Base-by-base conservation (phyloP, 1,140 invertebrate genomes). In the Drosophila sturtevanti region DNA sequence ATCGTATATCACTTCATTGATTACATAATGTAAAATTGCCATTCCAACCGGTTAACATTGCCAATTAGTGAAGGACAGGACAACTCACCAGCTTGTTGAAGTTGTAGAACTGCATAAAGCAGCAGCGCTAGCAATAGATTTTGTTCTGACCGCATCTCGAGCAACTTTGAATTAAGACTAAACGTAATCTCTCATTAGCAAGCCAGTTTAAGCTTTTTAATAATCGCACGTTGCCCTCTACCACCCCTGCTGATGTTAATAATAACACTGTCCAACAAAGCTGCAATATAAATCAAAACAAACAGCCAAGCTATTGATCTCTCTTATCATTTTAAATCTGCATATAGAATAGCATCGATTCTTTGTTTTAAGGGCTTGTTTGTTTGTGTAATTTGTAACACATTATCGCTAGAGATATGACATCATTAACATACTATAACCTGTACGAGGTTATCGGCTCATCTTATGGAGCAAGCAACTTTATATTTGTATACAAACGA, bases 141-240 rank as follows among this genome's bases (percentile, higher is more conserved):
- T 16, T 37, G n/a, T 37, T 66, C 34, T 48, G 54, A 54, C 24
- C 55, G 34, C 77, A 86, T 89, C 16, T 52, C n/a, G 11, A 38
- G 34, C 59, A 66, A 55, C 18, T 65, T 64, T 35, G 27, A 44
- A 41, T 37, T 37, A 52, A 82, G 63, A 87, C 82, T 87, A 71
- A 89, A 62, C 6, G 16, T 14, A 48, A 22, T 62, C 60, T 65
- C 68, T n/a, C 2, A 41, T 18, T 10, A 48, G 18, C 37, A 35
- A 58, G 41, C 24, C 24, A 54, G 63, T 63, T 69, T 63, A 69
- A 74, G 56, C 54, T 55, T 34, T 34, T 24, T 21, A 27, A 21
- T 58, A 58, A 21, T 51, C 34, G 22, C 41, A 14, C 38, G 24
- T 62, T 51, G 9, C 6, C 51, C 35, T 34, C 71, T 72, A 7